Percentiles rank a stretch among this genome's conserved stretches.
These are phyloP conservation scores for Dinomys branickii DNA, from an alignment of 2,113 vertebrate genomes.

Conservation along the genomic window DNA sequence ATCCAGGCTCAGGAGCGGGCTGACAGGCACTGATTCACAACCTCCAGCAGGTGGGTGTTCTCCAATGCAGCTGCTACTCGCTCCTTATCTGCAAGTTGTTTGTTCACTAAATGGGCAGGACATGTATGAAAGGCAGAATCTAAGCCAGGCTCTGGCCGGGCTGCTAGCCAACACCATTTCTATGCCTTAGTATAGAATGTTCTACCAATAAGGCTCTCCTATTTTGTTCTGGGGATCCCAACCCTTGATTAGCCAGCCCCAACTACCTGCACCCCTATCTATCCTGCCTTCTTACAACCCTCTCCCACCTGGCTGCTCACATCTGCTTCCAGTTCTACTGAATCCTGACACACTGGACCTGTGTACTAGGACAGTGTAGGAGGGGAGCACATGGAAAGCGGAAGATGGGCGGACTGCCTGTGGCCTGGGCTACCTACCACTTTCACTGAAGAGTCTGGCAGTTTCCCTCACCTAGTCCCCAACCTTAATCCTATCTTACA, in stretches of 20 bases:
- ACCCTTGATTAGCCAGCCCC: neutral
- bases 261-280: neutral
- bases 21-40: slow-evolving; percentile 97
- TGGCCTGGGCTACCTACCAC: neutral
- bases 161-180: neutral
- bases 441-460: neutral
- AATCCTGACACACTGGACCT: neutral
- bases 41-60: slow-evolving; percentile 96
- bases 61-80: slow-evolving; percentile 97
- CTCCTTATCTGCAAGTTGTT: slow-evolving; percentile 98
- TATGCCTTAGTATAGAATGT: neutral
- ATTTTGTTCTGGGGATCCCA: neutral
- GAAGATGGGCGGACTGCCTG: slow-evolving; percentile 27
- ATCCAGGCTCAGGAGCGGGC: slow-evolving; percentile 81
- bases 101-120: slow-evolving; percentile 91
- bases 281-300: neutral
- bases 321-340: neutral
- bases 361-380: neutral
- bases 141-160: neutral
- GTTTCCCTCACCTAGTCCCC: neutral
- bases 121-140: neutral
- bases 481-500: neutral
- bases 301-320: neutral
- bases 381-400: neutral
- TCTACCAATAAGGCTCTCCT: neutral